These are phyloP conservation scores for Percopsis transmontana DNA, from an alignment of 2,113 vertebrate species.

Conservation along the genomic window DNA sequence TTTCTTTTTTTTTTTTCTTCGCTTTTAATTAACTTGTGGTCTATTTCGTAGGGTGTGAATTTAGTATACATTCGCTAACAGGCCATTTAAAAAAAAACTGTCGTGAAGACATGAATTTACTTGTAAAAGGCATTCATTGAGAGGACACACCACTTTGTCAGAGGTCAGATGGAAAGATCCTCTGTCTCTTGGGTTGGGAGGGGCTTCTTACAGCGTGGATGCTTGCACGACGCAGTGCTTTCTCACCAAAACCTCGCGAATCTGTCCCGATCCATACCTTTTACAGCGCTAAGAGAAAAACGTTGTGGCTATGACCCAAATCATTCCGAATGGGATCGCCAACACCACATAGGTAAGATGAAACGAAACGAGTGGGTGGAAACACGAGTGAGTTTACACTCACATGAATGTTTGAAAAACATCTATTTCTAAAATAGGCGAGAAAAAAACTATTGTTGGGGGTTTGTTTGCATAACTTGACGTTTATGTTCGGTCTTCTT, in stretches of 20 bases:
- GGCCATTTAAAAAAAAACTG: no score
- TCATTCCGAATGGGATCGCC: slow-evolving; percentile 21
- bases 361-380: no score
- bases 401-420: no score
- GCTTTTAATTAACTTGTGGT: neutral
- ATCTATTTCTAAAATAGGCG: no score
- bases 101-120: no score
- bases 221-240: slow-evolving; percentile 47
- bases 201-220: slow-evolving; percentile 55
- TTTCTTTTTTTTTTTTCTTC: neutral
- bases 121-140: neutral
- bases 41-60: no score
- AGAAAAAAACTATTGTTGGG: no score
- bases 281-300: slow-evolving; percentile 25
- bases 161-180: slow-evolving; percentile 43
- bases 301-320: slow-evolving; percentile 44
- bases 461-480: no score
- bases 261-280: slow-evolving; percentile 27
- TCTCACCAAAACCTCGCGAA: slow-evolving; percentile 41
- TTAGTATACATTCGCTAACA: no score
- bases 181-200: slow-evolving; percentile 50
- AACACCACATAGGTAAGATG: slow-evolving; percentile 54
- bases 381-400: no score
- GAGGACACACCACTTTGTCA: neutral
- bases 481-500: no score